phyloP scores from a whole-genome alignment of 2,113 vertebrate genomes.

The Oryzias curvinotus region DNA sequence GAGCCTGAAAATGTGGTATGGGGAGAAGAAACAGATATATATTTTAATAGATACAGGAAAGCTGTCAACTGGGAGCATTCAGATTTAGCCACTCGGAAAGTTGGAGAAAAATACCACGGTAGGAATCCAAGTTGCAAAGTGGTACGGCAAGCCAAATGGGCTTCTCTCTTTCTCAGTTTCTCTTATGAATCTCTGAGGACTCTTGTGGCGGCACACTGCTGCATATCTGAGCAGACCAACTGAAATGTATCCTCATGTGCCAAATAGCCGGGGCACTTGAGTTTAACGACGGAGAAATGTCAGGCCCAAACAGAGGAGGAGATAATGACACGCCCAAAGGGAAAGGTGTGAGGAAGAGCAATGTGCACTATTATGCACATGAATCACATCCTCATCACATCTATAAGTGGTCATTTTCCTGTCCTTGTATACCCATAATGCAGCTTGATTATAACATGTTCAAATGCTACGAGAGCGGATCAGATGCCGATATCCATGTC shows the following conservation, averaged over 20 bases:
- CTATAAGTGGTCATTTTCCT: conserved; percentile 39
- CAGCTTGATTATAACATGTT: conserved; percentile 34
- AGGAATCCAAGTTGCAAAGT: conserved; percentile 62
- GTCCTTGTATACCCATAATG: conserved; percentile 37
- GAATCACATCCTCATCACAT: conserved; percentile 47
- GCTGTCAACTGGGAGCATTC: conserved; percentile 62
- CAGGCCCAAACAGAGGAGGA: conserved; percentile 36
- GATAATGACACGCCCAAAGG: conserved; percentile 46
- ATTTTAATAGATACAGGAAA: conserved; percentile 15
- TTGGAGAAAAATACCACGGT: conserved; percentile 44
- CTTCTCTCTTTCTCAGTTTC: conserved; percentile 65
- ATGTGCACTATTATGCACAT: conserved; percentile 36
- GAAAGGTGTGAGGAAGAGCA: conserved; percentile 10
- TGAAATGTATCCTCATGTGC: conserved; percentile 68
- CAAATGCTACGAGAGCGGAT: background rate
- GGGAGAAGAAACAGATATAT: background rate
- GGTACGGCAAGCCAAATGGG: conserved; percentile 54
- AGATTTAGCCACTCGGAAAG: conserved; percentile 65
- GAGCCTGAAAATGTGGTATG: conserved; percentile 28
- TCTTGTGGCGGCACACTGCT: conserved; percentile 47
- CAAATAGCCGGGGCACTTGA: conserved; percentile 55
- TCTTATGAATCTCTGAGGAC: conserved; percentile 64
- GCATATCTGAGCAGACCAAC: conserved; percentile 60
- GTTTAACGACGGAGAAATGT: conserved; percentile 56
- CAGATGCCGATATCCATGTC: too few species aligned